These are phyloP conservation scores for Sebastes elongatus DNA, from an alignment of 2,797 vertebrate species.

Conservation along the genomic window DNA sequence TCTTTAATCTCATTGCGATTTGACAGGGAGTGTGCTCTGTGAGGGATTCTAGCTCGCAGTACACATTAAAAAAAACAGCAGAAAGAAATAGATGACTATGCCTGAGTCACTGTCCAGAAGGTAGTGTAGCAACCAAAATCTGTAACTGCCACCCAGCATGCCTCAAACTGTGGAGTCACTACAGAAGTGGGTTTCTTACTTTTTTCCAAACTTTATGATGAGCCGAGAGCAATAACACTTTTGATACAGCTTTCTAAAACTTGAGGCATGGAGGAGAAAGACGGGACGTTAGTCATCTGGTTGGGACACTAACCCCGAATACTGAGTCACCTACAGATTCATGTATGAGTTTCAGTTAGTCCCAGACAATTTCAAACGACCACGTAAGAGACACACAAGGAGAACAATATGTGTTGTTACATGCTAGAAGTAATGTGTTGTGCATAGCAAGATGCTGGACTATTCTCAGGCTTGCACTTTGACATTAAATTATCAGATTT, in stretches of 20 bases:
- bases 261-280: neutral
- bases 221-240: constrained; percentile 4
- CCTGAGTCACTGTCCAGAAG: constrained; percentile 40
- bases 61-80: neutral
- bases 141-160: constrained; percentile 7
- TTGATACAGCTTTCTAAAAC: constrained; percentile 2
- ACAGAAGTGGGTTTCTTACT: constrained; percentile 3
- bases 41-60: neutral
- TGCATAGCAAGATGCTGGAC: neutral
- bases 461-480: neutral
- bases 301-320: neutral
- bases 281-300: neutral
- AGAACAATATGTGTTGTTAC: neutral
- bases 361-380: neutral
- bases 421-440: neutral
- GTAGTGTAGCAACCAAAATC: neutral
- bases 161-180: constrained; percentile 20
- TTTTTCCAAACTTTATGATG: constrained; percentile 15
- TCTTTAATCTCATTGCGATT: constrained; percentile 11
- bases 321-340: constrained; percentile 11
- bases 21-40: neutral
- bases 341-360: neutral
- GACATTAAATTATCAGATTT: neutral
- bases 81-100: constrained; percentile 16
- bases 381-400: neutral